Evolutionary conservation across 2,888 invertebrate genomes (phyloP).

Genomic region (Ischnus inquisitorius): DNA sequence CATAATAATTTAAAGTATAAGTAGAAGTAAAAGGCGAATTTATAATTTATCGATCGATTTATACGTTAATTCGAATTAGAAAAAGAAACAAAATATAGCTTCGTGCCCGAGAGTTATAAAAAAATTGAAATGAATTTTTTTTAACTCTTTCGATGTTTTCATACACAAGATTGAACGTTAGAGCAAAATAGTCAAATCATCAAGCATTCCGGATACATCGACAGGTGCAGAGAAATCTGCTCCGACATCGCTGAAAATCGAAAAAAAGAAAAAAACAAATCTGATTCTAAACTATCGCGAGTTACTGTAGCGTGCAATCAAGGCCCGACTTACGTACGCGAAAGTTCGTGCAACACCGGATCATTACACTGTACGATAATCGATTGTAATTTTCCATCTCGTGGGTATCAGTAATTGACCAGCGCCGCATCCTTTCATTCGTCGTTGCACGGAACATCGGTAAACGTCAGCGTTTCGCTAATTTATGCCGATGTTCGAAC

Average conservation of each 20-base stretch:
- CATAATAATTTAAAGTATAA: no score
- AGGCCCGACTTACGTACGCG: background rate
- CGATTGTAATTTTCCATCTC: conserved; percentile 61
- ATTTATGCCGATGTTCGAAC: conserved; percentile 3
- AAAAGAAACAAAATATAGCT: no score
- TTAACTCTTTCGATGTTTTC: background rate
- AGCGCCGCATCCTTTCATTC: background rate
- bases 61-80: no score
- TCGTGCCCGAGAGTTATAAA: no score
- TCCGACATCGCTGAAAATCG: background rate
- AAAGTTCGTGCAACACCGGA: background rate
- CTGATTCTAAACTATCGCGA: background rate
- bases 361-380: conserved; percentile 52
- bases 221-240: background rate
- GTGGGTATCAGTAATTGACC: conserved; percentile 30
- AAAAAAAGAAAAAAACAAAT: background rate
- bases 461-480: background rate
- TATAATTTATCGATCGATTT: no score
- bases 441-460: background rate
- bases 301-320: background rate
- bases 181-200: background rate
- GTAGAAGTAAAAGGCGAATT: no score
- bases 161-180: background rate
- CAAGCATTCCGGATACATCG: background rate
- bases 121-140: background rate